Evolutionary conservation across 1,140 invertebrate genomes (phyloP), one percentile per base, ranked within the genome.

Genomic region (Solenopsis invicta): DNA sequence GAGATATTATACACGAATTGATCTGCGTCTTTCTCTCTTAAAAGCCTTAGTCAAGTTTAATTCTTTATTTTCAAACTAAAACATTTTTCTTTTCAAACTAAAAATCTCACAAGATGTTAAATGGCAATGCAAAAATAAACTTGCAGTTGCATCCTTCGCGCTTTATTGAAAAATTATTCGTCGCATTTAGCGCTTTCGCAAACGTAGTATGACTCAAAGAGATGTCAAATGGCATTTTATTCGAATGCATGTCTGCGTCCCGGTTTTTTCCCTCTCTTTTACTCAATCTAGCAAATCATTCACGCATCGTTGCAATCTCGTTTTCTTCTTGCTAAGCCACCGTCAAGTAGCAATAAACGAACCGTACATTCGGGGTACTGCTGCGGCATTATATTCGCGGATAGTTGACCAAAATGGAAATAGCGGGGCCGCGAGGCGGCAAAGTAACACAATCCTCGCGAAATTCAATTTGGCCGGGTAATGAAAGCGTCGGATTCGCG

Each of bases 321-420:
- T 81, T 81, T 37, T 41, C 67, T 74, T 74, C 29, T 74, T 18
- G 41, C 37, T 62, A 52, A 59, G 41, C 12, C 67, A 45, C 8
- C 34, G 80, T 74, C 67, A 74, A 82, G 67, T 61, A 74, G 52
- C 54, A 48, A 72, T 82, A 82, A 82, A 82, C 80, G 69, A 74
- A 74, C 54, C 41, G 67, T 74, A 45, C 54, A 72, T 82, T 72
- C 37, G 67, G 41, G 24, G 18, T 18, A 45, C 48, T n/a, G 37
- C 50, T 45, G 29, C 52, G 18, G 21, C 5, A 66, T 54, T 67
- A 56, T 74, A 66, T 67, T 64, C 50, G 34, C 16, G 41, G 52
- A 48, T 80, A 74, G 87, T 86, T 87, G 74, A 82, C 85, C 74
- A 87, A 82, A 88, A 88, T 88, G 87, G 85, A 87, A 87, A 87